Conservation (phyloP, 2,113 vertebrate species). For the Heterocephalus glaber region DNA sequence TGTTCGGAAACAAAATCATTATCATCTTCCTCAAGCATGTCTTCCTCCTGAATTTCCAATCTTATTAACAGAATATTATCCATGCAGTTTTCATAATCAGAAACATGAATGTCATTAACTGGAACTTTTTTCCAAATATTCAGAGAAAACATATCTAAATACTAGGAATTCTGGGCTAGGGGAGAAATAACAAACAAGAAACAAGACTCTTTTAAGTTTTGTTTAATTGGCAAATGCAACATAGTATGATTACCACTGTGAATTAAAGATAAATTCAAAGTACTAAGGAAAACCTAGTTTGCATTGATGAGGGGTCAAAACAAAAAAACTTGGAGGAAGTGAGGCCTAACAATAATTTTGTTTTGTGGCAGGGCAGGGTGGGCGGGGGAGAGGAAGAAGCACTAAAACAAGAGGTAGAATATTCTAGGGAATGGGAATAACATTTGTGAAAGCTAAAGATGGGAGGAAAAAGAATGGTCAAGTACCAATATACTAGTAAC, state of each 20-base stretch:
- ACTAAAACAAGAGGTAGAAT: neutral
- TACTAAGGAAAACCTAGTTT: neutral
- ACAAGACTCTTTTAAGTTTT: neutral
- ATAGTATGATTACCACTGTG: neutral
- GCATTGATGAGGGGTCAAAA: neutral
- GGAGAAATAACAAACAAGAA: conserved; percentile 5
- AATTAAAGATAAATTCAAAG: neutral
- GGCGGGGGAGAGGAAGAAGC: neutral
- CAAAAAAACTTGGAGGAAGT: neutral
- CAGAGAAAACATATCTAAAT: neutral
- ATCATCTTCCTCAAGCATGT: neutral
- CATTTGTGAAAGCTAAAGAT: neutral
- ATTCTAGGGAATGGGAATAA: neutral
- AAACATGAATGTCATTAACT: neutral
- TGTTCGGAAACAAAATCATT: neutral
- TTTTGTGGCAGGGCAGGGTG: neutral
- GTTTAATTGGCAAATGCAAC: neutral
- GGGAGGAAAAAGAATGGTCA: neutral
- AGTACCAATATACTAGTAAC: neutral
- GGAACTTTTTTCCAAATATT: neutral
- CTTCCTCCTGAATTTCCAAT: neutral
- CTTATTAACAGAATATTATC: neutral
- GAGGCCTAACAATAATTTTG: neutral
- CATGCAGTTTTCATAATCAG: neutral
- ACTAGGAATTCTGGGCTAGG: neutral